Base-by-base conservation (phyloP, 2,113 vertebrate species). In the Tachycineta bicolor region DNA sequence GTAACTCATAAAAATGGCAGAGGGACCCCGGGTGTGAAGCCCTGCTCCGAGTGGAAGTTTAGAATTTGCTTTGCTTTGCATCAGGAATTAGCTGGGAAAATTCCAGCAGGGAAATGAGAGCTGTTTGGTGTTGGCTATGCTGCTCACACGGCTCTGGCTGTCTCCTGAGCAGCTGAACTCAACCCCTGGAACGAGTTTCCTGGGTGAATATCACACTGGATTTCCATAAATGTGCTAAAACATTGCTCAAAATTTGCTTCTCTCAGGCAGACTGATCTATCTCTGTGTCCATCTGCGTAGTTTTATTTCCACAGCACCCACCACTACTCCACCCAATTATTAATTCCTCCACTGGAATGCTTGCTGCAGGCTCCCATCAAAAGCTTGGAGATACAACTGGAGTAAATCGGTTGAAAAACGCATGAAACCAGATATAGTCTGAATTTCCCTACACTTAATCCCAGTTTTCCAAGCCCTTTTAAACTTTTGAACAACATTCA, bases 141-240 rank as follows among this genome's bases (percentile, higher is more conserved):
- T 69, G 93, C 84, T 95, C 87, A 93, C 87, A 39, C 3, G 62
- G 67, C 11, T 0, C 55, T 37, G n/a, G 56, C 89, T 94, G 77
- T 11, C 89, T 92, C 89, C 65, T 29, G 70, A 91, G 87, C 2
- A 62, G 81, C 87, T 80, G 84, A 95, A 87, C 89, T 65, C 91
- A 76, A 79, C 63, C 73, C 76, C 59, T 63, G 78, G 10, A 91
- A 96, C 53, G 81, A 87, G 62, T 88, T 96, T 92, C 79, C 83
- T 73, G 89, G 85, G 71, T 70, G 94, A 94, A 81, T 60, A 91
- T 90, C 91, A 67, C 71, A 44, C 55, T 83, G 88, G 78, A 87
- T 97, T 96, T 83, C 85, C 82, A 86, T 87, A 83, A 86, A 93
- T 86, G 85, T 74, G 76, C 60, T 90, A 33, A 53, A 95, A 73